Percentiles rank a stretch among this genome's conserved stretches.
Conservation (phyloP, 2,113 vertebrate species). For the Rousettus leschenaultii region DNA sequence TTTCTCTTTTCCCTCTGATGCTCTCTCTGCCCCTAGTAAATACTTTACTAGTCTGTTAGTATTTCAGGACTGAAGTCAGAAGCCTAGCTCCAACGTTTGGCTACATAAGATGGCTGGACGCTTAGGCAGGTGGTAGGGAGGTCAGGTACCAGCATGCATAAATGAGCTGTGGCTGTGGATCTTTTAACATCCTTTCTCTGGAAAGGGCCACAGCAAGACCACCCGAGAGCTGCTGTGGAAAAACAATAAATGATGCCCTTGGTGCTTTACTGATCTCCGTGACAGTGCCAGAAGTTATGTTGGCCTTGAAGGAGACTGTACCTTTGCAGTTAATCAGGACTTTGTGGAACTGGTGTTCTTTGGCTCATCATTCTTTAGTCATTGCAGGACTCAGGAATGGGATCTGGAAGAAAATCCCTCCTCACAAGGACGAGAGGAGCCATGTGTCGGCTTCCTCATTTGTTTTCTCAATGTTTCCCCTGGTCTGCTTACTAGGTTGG, state of each 20-base stretch:
- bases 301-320: not conserved
- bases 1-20: not conserved
- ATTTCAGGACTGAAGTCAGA: not conserved
- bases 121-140: not conserved
- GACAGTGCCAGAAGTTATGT: too few species aligned
- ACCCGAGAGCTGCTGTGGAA: not conserved
- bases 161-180: not conserved
- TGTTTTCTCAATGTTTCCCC: not conserved
- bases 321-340: not conserved
- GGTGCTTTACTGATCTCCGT: not conserved
- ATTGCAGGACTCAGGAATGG: not conserved
- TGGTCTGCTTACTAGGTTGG: not conserved
- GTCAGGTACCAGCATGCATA: accelerated
- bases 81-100: accelerated
- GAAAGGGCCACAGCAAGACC: not conserved
- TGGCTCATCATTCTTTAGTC: not conserved
- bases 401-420: not conserved
- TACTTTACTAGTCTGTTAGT: not conserved
- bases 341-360: not conserved
- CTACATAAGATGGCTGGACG: not conserved
- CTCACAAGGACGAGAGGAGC: not conserved
- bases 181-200: not conserved
- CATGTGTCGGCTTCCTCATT: not conserved
- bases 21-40: not conserved
- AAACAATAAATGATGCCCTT: not conserved